Conservation (phyloP, 1,140 invertebrate genomes). For the Camponotus floridanus region DNA sequence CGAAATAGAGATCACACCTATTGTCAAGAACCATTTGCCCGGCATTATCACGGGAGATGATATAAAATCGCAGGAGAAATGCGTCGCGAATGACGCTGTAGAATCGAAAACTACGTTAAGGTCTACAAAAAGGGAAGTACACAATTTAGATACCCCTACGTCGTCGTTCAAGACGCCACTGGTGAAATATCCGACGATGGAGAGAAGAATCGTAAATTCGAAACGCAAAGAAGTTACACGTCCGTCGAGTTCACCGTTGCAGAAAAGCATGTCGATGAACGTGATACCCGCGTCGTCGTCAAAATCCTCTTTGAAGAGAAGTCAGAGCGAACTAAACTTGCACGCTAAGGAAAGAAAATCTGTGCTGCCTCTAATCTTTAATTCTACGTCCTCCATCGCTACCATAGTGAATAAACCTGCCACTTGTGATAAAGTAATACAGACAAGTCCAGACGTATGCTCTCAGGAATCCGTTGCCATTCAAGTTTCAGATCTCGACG, state of each 20-base stretch:
- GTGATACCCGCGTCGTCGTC: constrained; percentile 68
- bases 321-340: constrained; percentile 84
- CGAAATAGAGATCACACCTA: constrained; percentile 84
- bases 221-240: constrained; percentile 59
- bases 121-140: constrained; percentile 31
- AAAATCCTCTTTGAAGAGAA: constrained; percentile 79
- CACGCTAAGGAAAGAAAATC: constrained; percentile 75
- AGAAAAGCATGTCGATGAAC: constrained; percentile 84
- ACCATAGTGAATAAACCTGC: constrained; percentile 83
- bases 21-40: constrained; percentile 80
- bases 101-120: constrained; percentile 23
- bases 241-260: constrained; percentile 62
- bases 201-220: constrained; percentile 18
- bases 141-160: constrained; percentile 66
- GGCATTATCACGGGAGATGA: constrained; percentile 75
- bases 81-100: constrained; percentile 19
- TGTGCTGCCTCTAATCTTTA: constrained; percentile 77
- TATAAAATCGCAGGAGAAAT: constrained; percentile 68
- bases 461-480: constrained; percentile 81
- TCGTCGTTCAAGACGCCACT: constrained; percentile 71
- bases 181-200: constrained; percentile 67
- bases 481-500: constrained; percentile 81
- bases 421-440: constrained; percentile 83
- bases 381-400: constrained; percentile 84
- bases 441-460: constrained; percentile 78